A percentile compares a stretch with the other conserved stretches of the same genome.
These are phyloP conservation scores for Timandra comae DNA, from an alignment of 2,888 invertebrate species.

Conservation along the genomic window DNA sequence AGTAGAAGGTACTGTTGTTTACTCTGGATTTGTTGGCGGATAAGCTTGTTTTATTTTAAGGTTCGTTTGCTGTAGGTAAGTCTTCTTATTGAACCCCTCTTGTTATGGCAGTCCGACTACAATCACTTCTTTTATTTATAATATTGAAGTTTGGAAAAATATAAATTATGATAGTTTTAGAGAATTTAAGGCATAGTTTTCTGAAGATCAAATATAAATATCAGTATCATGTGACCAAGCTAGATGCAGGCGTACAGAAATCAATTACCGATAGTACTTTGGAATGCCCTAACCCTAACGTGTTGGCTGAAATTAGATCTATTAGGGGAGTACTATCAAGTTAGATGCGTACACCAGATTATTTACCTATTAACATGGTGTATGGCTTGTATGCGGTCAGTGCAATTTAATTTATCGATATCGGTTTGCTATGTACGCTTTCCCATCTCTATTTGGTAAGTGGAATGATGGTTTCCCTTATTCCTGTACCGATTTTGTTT, in stretches of 20 bases:
- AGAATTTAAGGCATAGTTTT: too few relatives aligned
- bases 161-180: too few relatives aligned
- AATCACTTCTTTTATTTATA: too few relatives aligned
- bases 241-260: too few relatives aligned
- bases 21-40: conserved; percentile 29
- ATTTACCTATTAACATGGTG: conserved; percentile 58
- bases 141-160: too few relatives aligned
- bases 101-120: too few relatives aligned
- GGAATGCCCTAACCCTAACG: conserved; percentile 15
- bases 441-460: conserved; percentile 7
- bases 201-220: too few relatives aligned
- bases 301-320: conserved; percentile 24
- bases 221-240: too few relatives aligned
- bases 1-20: conserved; percentile 32
- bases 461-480: conserved; percentile 8
- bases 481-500: conserved; percentile 11
- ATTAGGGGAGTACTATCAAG: conserved; percentile 20
- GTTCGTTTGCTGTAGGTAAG: conserved; percentile 12
- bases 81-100: background rate
- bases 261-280: conserved; percentile 21
- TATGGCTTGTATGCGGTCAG: conserved; percentile 36
- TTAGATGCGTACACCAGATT: conserved; percentile 41
- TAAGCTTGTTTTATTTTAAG: conserved; percentile 21
- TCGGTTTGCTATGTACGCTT: conserved; percentile 20
- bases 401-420: conserved; percentile 64